These are phyloP conservation scores for Caenorhabditis latens DNA, from an alignment of 1,140 invertebrate species.

Conservation along the genomic window DNA sequence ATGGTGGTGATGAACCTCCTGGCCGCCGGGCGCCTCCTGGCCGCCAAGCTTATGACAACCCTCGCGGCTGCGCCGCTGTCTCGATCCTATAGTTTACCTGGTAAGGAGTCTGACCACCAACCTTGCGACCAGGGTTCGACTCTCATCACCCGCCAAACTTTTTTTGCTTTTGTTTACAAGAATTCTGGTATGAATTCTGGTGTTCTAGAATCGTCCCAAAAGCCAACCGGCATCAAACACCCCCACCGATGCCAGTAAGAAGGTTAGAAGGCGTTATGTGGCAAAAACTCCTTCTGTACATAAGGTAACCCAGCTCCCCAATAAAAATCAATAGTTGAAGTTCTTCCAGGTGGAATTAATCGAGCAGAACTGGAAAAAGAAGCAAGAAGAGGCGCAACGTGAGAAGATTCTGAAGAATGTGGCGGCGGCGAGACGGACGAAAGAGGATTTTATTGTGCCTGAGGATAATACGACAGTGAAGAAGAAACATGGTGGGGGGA, in stretches of 20 bases:
- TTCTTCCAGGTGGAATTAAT: constrained; percentile 7
- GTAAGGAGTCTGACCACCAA: too few relatives aligned
- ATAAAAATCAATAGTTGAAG: neutral
- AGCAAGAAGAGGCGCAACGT: neutral
- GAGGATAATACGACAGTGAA: constrained; percentile 13
- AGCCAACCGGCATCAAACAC: neutral
- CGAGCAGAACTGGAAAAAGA: constrained; percentile 46
- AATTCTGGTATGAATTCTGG: neutral
- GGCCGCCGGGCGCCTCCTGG: too few relatives aligned
- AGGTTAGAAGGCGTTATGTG: neutral
- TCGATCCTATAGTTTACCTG: too few relatives aligned
- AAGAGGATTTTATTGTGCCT: constrained; percentile 6
- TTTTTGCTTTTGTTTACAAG: neutral
- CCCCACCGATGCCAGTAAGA: neutral
- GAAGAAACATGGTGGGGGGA: neutral
- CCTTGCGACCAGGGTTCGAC: too few relatives aligned
- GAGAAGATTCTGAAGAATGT: constrained; percentile 6
- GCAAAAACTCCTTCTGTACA: neutral
- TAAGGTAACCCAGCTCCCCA: neutral
- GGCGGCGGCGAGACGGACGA: neutral
- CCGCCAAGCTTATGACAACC: too few relatives aligned
- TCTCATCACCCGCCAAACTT: too few relatives aligned
- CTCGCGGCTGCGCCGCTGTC: too few relatives aligned
- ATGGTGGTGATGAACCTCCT: too few relatives aligned
- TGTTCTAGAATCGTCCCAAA: neutral